Percentiles rank a stretch among this genome's conserved stretches.
Evolutionary conservation across 1,140 invertebrate species (phyloP).

Genomic region (Drosophila leontia): DNA sequence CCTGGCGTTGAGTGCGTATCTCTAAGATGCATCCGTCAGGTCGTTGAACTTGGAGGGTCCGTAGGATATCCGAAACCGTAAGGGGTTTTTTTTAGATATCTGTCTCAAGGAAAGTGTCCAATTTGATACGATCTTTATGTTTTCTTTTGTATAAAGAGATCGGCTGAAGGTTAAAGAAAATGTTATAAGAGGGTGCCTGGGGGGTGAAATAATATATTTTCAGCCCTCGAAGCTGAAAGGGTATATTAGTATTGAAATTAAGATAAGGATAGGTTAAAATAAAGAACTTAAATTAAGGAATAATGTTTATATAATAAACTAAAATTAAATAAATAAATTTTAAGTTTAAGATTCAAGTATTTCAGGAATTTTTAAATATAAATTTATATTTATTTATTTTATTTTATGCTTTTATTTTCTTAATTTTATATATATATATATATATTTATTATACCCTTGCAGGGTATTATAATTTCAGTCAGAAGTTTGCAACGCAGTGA

Average conservation of each 20-base stretch:
- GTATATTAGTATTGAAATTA: background rate
- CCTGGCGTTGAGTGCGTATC: constrained; percentile 25
- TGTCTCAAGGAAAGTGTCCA: constrained; percentile 32
- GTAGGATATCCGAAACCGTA: constrained; percentile 24
- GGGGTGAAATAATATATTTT: background rate
- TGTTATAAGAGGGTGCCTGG: background rate
- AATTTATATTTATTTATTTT: too few species aligned
- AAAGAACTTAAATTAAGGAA: background rate
- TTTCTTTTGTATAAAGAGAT: background rate
- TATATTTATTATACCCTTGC: too few species aligned
- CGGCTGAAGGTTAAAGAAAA: background rate
- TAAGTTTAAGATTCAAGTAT: too few species aligned
- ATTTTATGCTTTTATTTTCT: too few species aligned
- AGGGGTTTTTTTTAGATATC: constrained; percentile 24
- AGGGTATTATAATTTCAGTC: too few species aligned
- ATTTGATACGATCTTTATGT: constrained; percentile 28
- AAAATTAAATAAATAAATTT: background rate
- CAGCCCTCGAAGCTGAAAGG: background rate
- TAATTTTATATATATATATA: too few species aligned
- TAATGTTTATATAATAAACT: background rate
- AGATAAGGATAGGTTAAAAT: background rate
- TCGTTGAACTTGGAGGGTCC: constrained; percentile 15
- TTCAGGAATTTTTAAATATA: too few species aligned
- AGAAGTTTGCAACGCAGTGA: too few species aligned
- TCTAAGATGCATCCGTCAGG: constrained; percentile 46